phyloP scores from a whole-genome alignment of 2,888 invertebrate genomes.

The Agrotis puta region DNA sequence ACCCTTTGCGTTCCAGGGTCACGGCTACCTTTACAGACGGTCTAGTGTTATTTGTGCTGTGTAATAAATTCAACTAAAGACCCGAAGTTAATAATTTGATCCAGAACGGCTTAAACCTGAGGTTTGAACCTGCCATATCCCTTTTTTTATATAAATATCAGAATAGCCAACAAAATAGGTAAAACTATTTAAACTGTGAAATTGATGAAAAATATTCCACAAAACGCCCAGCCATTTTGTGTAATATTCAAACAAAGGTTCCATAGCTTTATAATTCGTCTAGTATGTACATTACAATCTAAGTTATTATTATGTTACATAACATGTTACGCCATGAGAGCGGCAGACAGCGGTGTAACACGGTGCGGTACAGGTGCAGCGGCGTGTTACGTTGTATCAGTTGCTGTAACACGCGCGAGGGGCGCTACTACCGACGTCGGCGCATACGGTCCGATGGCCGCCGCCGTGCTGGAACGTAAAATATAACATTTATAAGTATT shows the following conservation, averaged over 20 bases:
- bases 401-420: not conserved
- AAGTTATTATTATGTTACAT: conserved; percentile 17
- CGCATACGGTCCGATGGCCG: conserved; percentile 28
- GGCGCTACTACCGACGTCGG: conserved; percentile 46
- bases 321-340: conserved; percentile 21
- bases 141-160: too few species aligned
- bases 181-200: too few species aligned
- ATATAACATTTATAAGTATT: too few species aligned
- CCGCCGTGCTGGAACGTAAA: conserved; percentile 43
- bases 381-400: conserved; percentile 5
- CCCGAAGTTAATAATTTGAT: too few species aligned
- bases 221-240: conserved; percentile 32
- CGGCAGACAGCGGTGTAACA: conserved; percentile 27
- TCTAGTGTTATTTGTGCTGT: too few species aligned
- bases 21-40: too few species aligned
- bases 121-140: too few species aligned
- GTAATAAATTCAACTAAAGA: too few species aligned
- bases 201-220: conserved; percentile 15
- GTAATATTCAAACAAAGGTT: conserved; percentile 5
- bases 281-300: conserved; percentile 39
- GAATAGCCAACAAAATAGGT: too few species aligned
- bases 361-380: not conserved
- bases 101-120: too few species aligned
- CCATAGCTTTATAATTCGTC: not conserved
- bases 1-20: too few species aligned